Percentiles rank a stretch among this genome's conserved stretches.
These are phyloP conservation scores for Agrenia bidenticulata DNA, from an alignment of 2,888 invertebrate genomes.

Conservation along the genomic window DNA sequence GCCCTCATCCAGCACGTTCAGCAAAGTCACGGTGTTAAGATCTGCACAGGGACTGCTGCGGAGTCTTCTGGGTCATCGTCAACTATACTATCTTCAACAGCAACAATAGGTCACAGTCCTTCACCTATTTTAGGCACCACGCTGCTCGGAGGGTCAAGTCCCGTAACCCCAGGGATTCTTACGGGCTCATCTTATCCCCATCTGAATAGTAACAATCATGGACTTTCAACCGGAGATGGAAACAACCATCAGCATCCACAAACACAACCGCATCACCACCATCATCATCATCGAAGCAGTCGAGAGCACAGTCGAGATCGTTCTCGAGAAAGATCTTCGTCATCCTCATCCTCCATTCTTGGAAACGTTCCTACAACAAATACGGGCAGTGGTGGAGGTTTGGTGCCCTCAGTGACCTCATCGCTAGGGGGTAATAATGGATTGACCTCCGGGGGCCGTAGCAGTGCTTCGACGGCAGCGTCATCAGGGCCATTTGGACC, in stretches of 20 bases:
- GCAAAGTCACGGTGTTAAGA: slow-evolving; percentile 87
- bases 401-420: not conserved
- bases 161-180: not conserved
- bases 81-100: not conserved
- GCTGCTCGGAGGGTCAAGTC: slow-evolving; percentile 4
- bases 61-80: slow-evolving; percentile 8
- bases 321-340: slow-evolving; percentile 28
- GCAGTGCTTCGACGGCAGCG: slow-evolving; percentile 11
- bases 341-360: slow-evolving; percentile 23
- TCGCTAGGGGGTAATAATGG: slow-evolving; percentile 22
- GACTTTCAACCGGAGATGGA: slow-evolving; percentile 14
- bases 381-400: not conserved
- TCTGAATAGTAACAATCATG: slow-evolving; percentile 11
- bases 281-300: slow-evolving; percentile 3
- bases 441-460: not conserved
- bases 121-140: not conserved
- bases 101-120: not conserved
- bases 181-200: not conserved
- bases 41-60: slow-evolving; percentile 65
- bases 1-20: slow-evolving; percentile 91
- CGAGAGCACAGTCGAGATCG: slow-evolving; percentile 5
- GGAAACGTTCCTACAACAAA: not conserved
- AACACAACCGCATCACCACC: slow-evolving; percentile 10
- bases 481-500: slow-evolving; percentile 32
- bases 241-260: slow-evolving; percentile 10